phyloP scores from a whole-genome alignment of 2,888 invertebrate species.

The Scaptomyza caliginosa region DNA sequence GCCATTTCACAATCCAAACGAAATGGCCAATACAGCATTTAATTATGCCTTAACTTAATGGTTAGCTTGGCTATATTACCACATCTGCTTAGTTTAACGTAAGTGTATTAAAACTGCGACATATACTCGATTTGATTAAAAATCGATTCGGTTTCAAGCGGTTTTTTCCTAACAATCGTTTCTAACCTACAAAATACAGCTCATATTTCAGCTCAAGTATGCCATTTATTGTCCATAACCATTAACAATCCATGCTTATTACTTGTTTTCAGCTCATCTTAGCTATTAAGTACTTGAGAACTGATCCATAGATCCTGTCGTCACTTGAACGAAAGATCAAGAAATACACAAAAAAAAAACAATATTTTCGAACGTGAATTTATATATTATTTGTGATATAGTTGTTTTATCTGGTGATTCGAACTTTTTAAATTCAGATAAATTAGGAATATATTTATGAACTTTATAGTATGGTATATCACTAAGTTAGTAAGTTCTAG shows the following conservation, averaged over 20 bases:
- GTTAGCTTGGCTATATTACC: neutral
- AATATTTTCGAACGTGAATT: too few relatives aligned
- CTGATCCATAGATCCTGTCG: neutral
- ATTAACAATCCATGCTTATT: neutral
- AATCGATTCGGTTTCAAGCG: neutral
- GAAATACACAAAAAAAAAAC: neutral
- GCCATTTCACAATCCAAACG: conserved; percentile 13
- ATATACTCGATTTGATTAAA: too few relatives aligned
- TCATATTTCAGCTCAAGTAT: conserved; percentile 14
- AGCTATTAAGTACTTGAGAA: conserved; percentile 1
- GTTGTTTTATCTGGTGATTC: too few relatives aligned
- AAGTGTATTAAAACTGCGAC: too few relatives aligned
- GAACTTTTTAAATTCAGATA: too few relatives aligned
- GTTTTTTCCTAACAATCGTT: neutral
- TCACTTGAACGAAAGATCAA: conserved; percentile 1
- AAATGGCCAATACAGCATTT: neutral
- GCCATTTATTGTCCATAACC: conserved; percentile 2
- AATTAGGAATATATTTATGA: too few relatives aligned
- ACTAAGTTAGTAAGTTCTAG: too few relatives aligned
- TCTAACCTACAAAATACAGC: neutral
- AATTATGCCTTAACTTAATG: neutral
- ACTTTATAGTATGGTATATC: too few relatives aligned
- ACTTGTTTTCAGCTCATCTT: conserved; percentile 5
- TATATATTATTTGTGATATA: too few relatives aligned
- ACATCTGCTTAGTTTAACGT: neutral